Evolutionary conservation across 2,888 invertebrate genomes (phyloP).

Genomic region (Dasysyrphus albostriatus): DNA sequence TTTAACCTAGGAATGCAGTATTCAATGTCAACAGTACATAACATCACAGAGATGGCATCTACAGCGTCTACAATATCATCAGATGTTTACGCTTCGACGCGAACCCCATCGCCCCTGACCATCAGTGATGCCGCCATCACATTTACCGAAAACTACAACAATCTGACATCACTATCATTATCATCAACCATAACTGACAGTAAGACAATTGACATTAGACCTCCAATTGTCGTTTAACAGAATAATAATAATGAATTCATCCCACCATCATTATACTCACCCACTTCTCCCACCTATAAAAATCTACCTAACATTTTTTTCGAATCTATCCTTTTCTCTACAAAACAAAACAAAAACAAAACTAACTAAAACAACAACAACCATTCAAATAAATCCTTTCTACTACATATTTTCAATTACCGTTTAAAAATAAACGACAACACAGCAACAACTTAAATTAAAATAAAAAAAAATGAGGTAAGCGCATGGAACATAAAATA

Average conservation of each 20-base stretch:
- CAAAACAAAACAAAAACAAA: neutral
- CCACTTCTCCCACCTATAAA: constrained; percentile 29
- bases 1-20: constrained; percentile 78
- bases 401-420: constrained; percentile 37
- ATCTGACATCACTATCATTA: constrained; percentile 81
- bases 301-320: constrained; percentile 24
- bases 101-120: constrained; percentile 62
- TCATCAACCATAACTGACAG: constrained; percentile 82
- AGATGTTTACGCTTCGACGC: constrained; percentile 77
- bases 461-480: constrained; percentile 30
- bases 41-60: constrained; percentile 76
- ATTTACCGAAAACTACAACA: constrained; percentile 77
- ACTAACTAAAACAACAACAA: constrained; percentile 8
- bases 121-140: constrained; percentile 70
- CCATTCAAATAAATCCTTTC: constrained; percentile 27
- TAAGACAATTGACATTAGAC: constrained; percentile 82
- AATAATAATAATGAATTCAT: constrained; percentile 4
- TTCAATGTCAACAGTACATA: constrained; percentile 77
- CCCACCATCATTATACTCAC: constrained; percentile 1
- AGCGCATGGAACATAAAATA: constrained; percentile 38
- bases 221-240: constrained; percentile 82
- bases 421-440: constrained; percentile 46
- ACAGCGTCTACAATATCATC: constrained; percentile 75
- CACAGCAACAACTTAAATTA: constrained; percentile 53
- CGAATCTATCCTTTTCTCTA: constrained; percentile 30